Conservation (phyloP, 1,140 invertebrate species). For the Drosophila ananassae region DNA sequence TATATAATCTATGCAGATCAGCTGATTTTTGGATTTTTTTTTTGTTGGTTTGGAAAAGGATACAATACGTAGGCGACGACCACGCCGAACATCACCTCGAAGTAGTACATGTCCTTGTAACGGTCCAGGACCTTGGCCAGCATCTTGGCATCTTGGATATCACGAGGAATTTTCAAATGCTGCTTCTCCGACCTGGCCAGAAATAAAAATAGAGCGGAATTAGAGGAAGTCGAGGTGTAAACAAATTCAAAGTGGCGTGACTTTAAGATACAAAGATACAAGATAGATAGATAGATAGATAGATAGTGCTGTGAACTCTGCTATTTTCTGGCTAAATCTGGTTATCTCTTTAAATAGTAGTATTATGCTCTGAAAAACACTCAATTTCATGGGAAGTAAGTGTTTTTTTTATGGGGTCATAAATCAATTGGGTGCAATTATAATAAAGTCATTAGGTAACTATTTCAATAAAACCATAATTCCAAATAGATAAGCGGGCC, state of each 20-base stretch:
- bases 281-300: background rate
- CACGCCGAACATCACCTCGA: constrained; percentile 94
- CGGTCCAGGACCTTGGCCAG: constrained; percentile 94
- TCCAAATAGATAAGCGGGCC: constrained; percentile 2
- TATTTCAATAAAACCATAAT: constrained; percentile 23
- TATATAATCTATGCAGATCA: constrained; percentile 28
- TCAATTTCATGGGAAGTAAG: constrained; percentile 4
- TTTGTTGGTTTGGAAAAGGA: constrained; percentile 88
- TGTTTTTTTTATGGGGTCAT: constrained; percentile 14
- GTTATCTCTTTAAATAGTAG: background rate
- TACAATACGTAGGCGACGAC: constrained; percentile 99
- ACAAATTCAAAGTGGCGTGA: constrained; percentile 62
- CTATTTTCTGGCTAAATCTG: constrained; percentile 12
- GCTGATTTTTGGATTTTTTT: constrained; percentile 9
- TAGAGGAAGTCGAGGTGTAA: constrained; percentile 35
- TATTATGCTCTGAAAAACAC: background rate
- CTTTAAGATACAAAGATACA: constrained; percentile 25
- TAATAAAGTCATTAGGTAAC: constrained; percentile 17
- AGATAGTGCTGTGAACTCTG: constrained; percentile 9
- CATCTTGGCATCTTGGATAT: constrained; percentile 98
- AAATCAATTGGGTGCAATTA: constrained; percentile 21
- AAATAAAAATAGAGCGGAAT: constrained; percentile 45
- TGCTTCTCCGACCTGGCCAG: constrained; percentile 91
- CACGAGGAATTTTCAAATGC: constrained; percentile 95
- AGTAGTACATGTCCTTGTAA: constrained; percentile 98